Base-by-base conservation (phyloP, 2,888 invertebrate genomes). In the Pogonocherus hispidulus region DNA sequence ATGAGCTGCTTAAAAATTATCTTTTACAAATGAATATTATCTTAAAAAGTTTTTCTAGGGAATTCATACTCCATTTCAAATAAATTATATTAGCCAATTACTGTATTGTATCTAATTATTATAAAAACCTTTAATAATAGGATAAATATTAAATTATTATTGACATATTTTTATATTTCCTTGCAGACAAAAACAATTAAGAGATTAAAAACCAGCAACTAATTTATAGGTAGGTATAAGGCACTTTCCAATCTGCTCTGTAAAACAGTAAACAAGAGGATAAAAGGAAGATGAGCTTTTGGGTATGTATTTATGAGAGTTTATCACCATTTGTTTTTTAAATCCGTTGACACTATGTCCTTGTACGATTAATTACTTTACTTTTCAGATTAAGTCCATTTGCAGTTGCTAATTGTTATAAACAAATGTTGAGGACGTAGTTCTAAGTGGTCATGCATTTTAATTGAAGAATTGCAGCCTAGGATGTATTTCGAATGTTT, bases 401-500 rank as follows among this genome's bases (percentile, higher is more conserved):
- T 60, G 62, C 44, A 51, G 54, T 32, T 23, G 54, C 56, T 67
- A 67, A 64, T 57, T 57, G 22, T 35, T 37, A 64, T 54, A 64
- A 67, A 57, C 47, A 56, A 44, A 67, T 67, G 18, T 56, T 64
- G 59, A 18, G 9, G 14, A 11, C 16, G 11, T 44, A 54, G 56
- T 59, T 57, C 41, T 52, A 49, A 57, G 57, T 51, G 63, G 46
- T 49, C 46, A 49, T 57, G 37, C 47, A 20, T 27, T 22, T 22
- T 14, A 46, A 51, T 51, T 57, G 49, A 41, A 57, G 55, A 52
- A 32, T 4, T 6, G 41, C 6, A 18, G 19, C 19, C 19, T 41
- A 69, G 55, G 20, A 69, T 69, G 69, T 49, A 64, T 59, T 41
- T 54, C 46, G 69, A 64, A 63, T 57, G 66, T 41, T 22, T 66